Percentiles rank a stretch among this genome's conserved stretches.
These are phyloP conservation scores for Plotosus lineatus DNA, from an alignment of 2,113 vertebrate genomes.

Conservation along the genomic window DNA sequence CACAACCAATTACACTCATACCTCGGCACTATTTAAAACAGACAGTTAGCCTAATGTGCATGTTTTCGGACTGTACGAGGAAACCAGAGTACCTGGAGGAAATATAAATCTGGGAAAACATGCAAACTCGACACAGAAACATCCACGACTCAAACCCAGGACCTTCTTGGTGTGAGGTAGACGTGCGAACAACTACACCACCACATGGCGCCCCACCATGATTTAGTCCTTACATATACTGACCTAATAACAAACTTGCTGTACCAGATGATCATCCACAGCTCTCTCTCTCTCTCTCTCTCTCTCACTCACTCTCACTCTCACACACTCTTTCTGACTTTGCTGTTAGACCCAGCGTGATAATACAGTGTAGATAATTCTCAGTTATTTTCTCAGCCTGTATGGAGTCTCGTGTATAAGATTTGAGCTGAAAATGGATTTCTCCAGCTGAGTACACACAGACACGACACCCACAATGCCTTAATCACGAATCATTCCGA, in stretches of 20 bases:
- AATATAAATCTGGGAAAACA: no score
- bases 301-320: background rate
- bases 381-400: constrained; percentile 31
- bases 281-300: background rate
- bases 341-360: constrained; percentile 17
- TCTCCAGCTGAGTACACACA: constrained; percentile 20
- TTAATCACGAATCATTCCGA: background rate
- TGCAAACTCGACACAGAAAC: no score
- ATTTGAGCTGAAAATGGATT: constrained; percentile 31
- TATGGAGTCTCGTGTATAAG: constrained; percentile 9
- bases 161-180: no score
- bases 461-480: background rate
- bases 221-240: background rate
- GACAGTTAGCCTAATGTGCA: no score
- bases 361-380: constrained; percentile 15
- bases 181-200: no score
- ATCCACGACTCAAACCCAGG: no score
- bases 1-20: no score
- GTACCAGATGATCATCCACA: background rate
- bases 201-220: no score
- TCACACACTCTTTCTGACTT: background rate
- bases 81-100: no score
- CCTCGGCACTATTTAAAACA: no score
- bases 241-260: background rate
- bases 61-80: no score